Percentiles rank a stretch among this genome's conserved stretches.
These are phyloP conservation scores for Megaceryle maxima DNA, from an alignment of 2,113 vertebrate genomes.

Conservation along the genomic window DNA sequence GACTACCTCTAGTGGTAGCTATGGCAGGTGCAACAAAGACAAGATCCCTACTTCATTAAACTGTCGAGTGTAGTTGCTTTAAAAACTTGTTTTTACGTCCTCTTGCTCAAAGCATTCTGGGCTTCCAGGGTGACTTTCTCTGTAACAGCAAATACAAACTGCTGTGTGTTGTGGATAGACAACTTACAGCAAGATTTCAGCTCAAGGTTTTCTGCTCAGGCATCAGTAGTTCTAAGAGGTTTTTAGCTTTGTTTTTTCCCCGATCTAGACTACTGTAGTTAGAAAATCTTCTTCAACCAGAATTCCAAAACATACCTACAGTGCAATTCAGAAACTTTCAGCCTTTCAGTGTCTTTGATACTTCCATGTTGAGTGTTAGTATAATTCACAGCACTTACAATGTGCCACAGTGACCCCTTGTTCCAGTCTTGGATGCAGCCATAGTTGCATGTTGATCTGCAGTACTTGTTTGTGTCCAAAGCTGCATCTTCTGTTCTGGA, in stretches of 20 bases:
- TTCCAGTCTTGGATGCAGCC: background rate
- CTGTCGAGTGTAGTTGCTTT: background rate
- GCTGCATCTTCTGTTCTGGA: background rate
- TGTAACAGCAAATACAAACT: background rate
- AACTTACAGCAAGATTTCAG: background rate
- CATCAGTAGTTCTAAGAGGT: background rate
- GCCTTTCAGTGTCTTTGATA: background rate
- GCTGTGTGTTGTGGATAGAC: background rate
- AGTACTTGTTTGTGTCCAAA: background rate
- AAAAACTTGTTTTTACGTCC: background rate
- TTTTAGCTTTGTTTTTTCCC: background rate
- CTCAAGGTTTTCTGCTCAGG: background rate
- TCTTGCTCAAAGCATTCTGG: background rate
- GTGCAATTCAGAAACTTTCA: background rate
- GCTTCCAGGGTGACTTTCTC: background rate
- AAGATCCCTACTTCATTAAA: background rate
- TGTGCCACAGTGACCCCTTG: background rate
- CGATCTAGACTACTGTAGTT: background rate
- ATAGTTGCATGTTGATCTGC: background rate
- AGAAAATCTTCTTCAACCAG: background rate
- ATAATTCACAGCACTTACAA: background rate
- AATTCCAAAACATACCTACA: background rate
- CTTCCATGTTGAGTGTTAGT: rapidly evolving
- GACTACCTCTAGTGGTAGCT: background rate
- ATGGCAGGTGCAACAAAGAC: background rate